A percentile compares a stretch with the other conserved stretches of the same genome.
These are phyloP conservation scores for Pollenia angustigena DNA, from an alignment of 2,888 invertebrate species.

Conservation along the genomic window DNA sequence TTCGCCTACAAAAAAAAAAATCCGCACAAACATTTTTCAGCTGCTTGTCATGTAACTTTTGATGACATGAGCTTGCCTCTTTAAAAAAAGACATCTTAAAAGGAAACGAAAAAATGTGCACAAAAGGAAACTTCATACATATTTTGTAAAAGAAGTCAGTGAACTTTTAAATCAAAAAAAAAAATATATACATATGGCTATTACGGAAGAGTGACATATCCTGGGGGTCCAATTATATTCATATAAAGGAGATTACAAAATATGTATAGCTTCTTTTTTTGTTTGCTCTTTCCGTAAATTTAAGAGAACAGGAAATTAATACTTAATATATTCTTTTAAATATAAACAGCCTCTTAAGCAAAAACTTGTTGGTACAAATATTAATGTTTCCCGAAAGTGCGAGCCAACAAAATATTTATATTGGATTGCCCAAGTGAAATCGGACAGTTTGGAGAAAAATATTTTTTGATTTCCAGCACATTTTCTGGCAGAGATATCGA, in stretches of 20 bases:
- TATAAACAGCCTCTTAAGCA: too few species aligned
- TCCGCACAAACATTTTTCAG: slow-evolving; percentile 35
- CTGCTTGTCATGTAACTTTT: slow-evolving; percentile 50
- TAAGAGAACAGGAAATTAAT: too few species aligned
- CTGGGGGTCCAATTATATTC: slow-evolving; percentile 11
- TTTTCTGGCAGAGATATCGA: too few species aligned
- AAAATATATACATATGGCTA: neutral
- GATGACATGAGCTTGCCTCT: slow-evolving; percentile 34
- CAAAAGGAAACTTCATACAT: neutral
- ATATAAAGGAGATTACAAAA: neutral
- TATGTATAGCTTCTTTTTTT: neutral
- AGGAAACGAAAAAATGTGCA: slow-evolving; percentile 16
- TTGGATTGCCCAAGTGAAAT: too few species aligned
- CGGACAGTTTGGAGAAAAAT: too few species aligned
- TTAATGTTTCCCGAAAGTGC: too few species aligned
- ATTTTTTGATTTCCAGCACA: too few species aligned
- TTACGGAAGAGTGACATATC: slow-evolving; percentile 19
- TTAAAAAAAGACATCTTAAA: neutral
- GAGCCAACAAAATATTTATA: too few species aligned
- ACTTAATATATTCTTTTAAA: too few species aligned
- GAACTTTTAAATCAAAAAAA: slow-evolving; percentile 2
- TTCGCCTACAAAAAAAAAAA: slow-evolving; percentile 18
- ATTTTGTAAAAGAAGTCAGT: slow-evolving; percentile 26
- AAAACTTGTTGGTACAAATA: too few species aligned
- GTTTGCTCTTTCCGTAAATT: too few species aligned